These are phyloP conservation scores for Epinotia ramella DNA, from an alignment of 2,888 invertebrate species.

Conservation along the genomic window DNA sequence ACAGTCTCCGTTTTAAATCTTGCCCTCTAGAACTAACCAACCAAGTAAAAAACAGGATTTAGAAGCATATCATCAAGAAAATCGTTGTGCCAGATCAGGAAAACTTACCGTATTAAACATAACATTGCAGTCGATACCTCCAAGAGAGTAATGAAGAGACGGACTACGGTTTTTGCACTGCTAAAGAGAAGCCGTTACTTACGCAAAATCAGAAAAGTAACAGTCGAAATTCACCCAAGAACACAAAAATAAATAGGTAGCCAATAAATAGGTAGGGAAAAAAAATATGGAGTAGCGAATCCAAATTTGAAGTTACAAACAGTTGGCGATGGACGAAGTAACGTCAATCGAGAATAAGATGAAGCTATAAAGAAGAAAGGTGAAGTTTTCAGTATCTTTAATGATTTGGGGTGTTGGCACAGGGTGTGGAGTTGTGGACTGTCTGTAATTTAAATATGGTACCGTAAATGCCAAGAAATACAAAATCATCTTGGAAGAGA, in stretches of 20 bases:
- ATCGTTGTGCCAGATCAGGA: neutral
- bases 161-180: neutral
- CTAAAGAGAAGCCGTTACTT: constrained; percentile 8
- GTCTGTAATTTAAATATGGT: neutral
- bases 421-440: neutral
- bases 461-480: neutral
- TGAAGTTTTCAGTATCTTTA: too few relatives aligned
- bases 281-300: neutral
- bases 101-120: neutral
- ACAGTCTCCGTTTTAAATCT: neutral
- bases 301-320: neutral
- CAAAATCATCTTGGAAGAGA: neutral
- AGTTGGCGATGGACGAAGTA: constrained; percentile 3
- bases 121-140: neutral
- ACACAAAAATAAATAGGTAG: constrained; percentile 3
- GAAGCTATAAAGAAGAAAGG: too few relatives aligned
- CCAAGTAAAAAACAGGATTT: neutral
- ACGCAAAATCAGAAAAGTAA: constrained; percentile 48
- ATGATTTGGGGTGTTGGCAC: neutral
- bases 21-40: neutral
- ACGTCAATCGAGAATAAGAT: neutral
- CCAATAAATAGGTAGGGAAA: neutral
- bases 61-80: neutral
- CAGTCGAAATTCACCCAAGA: constrained; percentile 2
- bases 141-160: constrained; percentile 1